Evolutionary conservation across 2,113 vertebrate genomes (phyloP), one percentile per base, ranked within the genome.

Genomic region (Gulo gulo): DNA sequence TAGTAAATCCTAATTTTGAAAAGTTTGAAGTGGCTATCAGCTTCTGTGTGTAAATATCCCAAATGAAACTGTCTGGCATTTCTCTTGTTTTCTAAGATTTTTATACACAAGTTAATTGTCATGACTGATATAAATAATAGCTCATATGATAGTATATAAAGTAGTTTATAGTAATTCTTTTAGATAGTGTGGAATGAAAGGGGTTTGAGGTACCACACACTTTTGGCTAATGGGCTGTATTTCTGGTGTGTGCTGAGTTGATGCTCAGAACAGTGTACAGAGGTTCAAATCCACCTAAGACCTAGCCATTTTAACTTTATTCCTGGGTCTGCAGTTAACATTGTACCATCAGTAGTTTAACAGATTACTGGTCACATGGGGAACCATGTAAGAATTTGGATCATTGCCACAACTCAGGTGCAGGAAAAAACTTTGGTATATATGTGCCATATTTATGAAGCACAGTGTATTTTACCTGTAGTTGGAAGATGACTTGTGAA

Each of bases 1-100:
- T 74, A 97, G 21, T 89, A 76, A 81, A 84, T 61, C 6, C 26
- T 88, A 61, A 73, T 94, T 97, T 94, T 85, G 79, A 90, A 78
- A 65, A 94, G 57, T 74, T 15, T 63, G 45, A 59, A 69, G 73
- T 95, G 26, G 29, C 2, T 79, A 39, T 76, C 39, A 84, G 31
- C 34, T 76, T 84, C 23, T 89, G 9, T 42, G 4, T 95, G 57
- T 39, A 76, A 7, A 26, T 82, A 50, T 16, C 2, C 14, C 24
- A 71, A 15, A 26, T 91, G 69, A 96, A 6, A 10, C 21, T 71
- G 26, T 80, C 34, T 95, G 71, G 29, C 31, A 31, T 92, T 94
- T 90, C n/a, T 91, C 18, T 18, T 26, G 13, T 83, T 83, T 94
- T 79, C 29, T 87, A 52, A 78, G 39, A 74, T 94, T 96, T 95